phyloP scores from a whole-genome alignment of 2,797 vertebrate species.

The Limnodromus scolopaceus region DNA sequence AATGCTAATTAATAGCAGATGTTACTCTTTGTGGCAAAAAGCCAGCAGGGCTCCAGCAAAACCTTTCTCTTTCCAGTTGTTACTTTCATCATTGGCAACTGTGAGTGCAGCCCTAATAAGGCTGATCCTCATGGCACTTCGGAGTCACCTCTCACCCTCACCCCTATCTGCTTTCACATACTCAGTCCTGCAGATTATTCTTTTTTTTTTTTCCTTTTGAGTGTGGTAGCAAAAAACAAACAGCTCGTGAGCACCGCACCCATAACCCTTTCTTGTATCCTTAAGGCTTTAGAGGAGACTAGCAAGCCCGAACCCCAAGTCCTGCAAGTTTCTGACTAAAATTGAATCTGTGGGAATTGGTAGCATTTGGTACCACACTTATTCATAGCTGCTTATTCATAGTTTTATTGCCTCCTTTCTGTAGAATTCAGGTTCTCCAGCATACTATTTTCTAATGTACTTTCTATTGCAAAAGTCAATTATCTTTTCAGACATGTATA shows the following conservation, averaged over 20 bases:
- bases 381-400: background rate
- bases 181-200: background rate
- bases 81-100: background rate
- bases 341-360: background rate
- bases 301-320: background rate
- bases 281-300: background rate
- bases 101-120: background rate
- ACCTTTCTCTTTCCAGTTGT: background rate
- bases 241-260: background rate
- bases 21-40: background rate
- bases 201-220: background rate
- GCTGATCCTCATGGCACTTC: background rate
- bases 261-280: background rate
- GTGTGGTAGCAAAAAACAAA: background rate
- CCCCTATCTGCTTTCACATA: background rate
- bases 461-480: background rate
- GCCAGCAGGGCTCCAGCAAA: background rate
- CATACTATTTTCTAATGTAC: background rate
- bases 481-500: background rate
- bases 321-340: background rate
- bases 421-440: background rate
- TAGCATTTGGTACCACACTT: background rate
- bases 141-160: background rate
- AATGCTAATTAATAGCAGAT: slow-evolving; percentile 3
- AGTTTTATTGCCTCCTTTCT: background rate